Evolutionary conservation across 2,113 vertebrate genomes (phyloP).

Genomic region (Heteronetta atricapilla): DNA sequence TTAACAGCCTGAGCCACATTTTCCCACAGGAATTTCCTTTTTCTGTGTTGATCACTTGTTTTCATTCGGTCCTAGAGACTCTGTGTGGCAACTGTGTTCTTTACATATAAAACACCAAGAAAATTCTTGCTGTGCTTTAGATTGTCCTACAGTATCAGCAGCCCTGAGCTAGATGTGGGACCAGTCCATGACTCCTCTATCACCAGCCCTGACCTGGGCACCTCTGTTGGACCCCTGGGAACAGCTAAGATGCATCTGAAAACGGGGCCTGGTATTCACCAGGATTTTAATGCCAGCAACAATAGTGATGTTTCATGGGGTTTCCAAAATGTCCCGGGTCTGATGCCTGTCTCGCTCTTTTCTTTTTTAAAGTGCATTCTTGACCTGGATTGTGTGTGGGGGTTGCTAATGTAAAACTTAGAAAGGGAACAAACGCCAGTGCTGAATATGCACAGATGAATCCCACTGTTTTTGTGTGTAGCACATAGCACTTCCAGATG

Average conservation of each 20-base stretch:
- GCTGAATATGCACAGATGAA: background rate
- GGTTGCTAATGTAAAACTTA: background rate
- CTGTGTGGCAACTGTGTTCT: background rate
- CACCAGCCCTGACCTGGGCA: background rate
- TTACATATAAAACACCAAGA: background rate
- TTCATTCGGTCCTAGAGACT: background rate
- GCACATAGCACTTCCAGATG: constrained; percentile 13
- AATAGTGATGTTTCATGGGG: background rate
- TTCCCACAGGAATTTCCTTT: background rate
- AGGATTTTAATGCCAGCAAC: background rate
- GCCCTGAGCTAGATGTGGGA: background rate
- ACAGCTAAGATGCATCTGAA: background rate
- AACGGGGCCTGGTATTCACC: background rate
- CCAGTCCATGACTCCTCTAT: background rate
- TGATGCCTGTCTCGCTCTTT: background rate
- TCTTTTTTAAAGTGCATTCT: background rate
- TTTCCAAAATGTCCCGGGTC: background rate
- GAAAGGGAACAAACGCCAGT: background rate
- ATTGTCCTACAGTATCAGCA: background rate
- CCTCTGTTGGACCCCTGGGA: background rate
- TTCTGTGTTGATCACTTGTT: background rate
- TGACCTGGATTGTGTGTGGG: background rate
- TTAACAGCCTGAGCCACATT: background rate
- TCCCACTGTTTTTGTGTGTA: background rate
- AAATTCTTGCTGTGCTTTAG: background rate